Evolutionary conservation across 2,888 invertebrate genomes (phyloP), one percentile per base, ranked within the genome.

Genomic region (Amphipoea lucens): DNA sequence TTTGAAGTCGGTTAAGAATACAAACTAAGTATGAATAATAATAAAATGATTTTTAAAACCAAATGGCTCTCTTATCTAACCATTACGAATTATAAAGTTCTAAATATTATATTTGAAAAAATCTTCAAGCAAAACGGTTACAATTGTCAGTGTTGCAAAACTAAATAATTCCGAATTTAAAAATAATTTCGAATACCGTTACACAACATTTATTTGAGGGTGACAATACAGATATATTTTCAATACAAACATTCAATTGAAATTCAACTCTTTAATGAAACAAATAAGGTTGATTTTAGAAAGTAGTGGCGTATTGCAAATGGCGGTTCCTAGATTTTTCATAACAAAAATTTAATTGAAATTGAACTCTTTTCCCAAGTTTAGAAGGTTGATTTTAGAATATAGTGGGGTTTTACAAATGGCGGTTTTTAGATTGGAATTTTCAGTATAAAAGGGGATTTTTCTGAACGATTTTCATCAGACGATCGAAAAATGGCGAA

Each of bases 401-500:
- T 65, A 73, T 20, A 11, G 11, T 6, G 5, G 11, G 20, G 7
- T 17, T 20, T 62, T 67, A 1, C 4, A 73, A 67, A 78, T 86
- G 73, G 82, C 57, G 42, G 54, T 5, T 54, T 5, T 0, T 12
- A 4, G 36, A 14, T 75, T 62, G 0, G 1, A 42, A 29, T 69
- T 62, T 67, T 77, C 7, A 68, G 20, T 90, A 91, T 93, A 92
- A 91, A 94, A 92, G 90, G 70, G 57, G 20, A 66, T 23, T 23
- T 62, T 66, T 62, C 40, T 36, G 29, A 4, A 42, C 5, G 0
- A 11, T 45, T 65, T 76, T 48, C 75, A 91, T 91, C 92, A 95
- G 94, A 94, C 92, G 95, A 92, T 90, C 91, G 90, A 90, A 94
- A 92, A 83, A 96, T 96, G 95, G 94, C 93, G 87, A 89, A 90